Conservation (phyloP, 1,140 invertebrate species). For the Elymnias hypermnestra region DNA sequence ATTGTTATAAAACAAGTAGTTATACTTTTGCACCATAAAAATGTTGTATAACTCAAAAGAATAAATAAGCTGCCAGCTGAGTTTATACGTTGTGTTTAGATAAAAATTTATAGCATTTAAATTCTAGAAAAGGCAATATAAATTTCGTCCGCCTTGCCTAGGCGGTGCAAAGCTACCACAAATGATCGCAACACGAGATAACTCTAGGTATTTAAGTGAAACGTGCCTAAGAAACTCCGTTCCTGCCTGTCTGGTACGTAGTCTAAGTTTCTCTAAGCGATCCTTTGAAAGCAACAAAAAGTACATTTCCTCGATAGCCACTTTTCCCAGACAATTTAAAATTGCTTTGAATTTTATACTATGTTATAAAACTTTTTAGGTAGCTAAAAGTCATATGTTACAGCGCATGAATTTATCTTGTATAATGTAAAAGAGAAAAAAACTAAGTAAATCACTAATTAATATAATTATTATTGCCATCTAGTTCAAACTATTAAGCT, state of each 20-base stretch:
- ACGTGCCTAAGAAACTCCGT: slow-evolving; percentile 28
- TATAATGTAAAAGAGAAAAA: too few species aligned
- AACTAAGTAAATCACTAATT: too few species aligned
- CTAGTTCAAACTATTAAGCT: too few species aligned
- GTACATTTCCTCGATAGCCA: slow-evolving; percentile 26
- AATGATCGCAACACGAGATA: slow-evolving; percentile 20
- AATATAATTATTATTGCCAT: too few species aligned
- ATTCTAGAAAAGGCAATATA: slow-evolving; percentile 9
- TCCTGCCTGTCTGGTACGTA: slow-evolving; percentile 25
- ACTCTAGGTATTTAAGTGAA: slow-evolving; percentile 24
- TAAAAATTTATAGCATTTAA: slow-evolving; percentile 6
- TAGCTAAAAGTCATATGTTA: too few species aligned
- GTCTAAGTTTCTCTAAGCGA: slow-evolving; percentile 32
- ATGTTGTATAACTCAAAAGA: neutral
- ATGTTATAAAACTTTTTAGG: too few species aligned
- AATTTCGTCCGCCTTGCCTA: slow-evolving; percentile 10
- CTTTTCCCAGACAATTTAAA: slow-evolving; percentile 29
- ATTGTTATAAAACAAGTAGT: too few species aligned
- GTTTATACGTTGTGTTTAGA: neutral
- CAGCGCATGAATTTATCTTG: too few species aligned
- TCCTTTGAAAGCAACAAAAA: slow-evolving; percentile 31
- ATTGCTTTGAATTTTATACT: slow-evolving; percentile 26
- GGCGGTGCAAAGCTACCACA: slow-evolving; percentile 1
- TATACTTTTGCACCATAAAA: too few species aligned
- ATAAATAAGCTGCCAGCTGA: neutral